A percentile compares a stretch with the other conserved stretches of the same genome.
Conservation (phyloP, 2,888 invertebrate genomes). For the Cataglyphis albicans region DNA sequence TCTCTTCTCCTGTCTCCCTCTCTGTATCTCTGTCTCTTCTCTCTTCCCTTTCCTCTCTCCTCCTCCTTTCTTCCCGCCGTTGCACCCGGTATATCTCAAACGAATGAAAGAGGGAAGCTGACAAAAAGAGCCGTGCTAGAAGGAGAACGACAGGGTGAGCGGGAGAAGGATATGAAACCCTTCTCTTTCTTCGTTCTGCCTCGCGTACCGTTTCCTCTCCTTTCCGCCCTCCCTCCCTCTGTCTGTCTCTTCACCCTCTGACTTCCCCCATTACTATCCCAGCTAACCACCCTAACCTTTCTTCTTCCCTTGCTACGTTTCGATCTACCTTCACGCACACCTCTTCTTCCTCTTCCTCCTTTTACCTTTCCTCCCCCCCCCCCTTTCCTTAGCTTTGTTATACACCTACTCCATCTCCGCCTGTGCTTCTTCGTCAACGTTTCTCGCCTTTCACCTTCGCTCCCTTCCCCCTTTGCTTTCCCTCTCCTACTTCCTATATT, state of each 20-base stretch:
- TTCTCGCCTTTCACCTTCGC: conserved; percentile 68
- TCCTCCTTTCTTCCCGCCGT: conserved; percentile 51
- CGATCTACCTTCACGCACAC: conserved; percentile 71
- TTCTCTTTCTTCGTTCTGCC: conserved; percentile 64
- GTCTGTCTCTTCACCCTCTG: conserved; percentile 68
- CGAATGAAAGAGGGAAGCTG: conserved; percentile 52
- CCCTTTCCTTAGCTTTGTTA: conserved; percentile 49
- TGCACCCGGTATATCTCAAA: conserved; percentile 49
- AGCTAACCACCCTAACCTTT: conserved; percentile 70
- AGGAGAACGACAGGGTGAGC: conserved; percentile 38
- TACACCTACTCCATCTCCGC: conserved; percentile 70
- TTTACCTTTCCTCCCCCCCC: conserved; percentile 57
- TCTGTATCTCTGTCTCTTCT: conserved; percentile 34
- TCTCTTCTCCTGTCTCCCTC: conserved; percentile 53
- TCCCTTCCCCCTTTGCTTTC: conserved; percentile 65
- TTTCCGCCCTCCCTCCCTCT: conserved; percentile 42
- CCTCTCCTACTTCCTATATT: conserved; percentile 5
- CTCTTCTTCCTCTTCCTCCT: conserved; percentile 67
- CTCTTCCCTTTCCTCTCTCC: conserved; percentile 39
- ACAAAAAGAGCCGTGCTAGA: conserved; percentile 51
- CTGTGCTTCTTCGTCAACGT: conserved; percentile 59
- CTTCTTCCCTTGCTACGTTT: conserved; percentile 69
- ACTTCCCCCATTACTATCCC: conserved; percentile 65
- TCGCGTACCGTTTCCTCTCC: conserved; percentile 49
- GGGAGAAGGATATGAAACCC: conserved; percentile 62